Percentiles rank a stretch among this genome's conserved stretches.
phyloP scores from a whole-genome alignment of 2,888 invertebrate genomes.

The Agelastica alni region DNA sequence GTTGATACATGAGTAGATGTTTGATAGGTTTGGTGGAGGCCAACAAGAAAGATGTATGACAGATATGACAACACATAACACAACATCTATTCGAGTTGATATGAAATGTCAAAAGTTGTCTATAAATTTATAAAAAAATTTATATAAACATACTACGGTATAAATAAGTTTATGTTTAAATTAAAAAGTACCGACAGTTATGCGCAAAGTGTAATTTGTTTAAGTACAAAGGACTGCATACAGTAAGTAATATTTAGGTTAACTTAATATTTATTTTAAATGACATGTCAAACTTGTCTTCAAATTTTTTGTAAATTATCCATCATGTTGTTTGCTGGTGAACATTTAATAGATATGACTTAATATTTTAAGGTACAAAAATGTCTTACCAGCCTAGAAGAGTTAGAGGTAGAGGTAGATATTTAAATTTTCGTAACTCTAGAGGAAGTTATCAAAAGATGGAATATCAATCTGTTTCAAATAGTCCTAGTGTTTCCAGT shows the following conservation, averaged over 20 bases:
- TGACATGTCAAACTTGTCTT: constrained; percentile 2
- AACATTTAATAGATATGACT: neutral
- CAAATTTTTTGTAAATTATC: constrained; percentile 16
- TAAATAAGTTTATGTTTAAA: neutral
- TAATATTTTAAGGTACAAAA: constrained; percentile 22
- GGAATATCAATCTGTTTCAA: constrained; percentile 10
- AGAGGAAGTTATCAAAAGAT: constrained; percentile 23
- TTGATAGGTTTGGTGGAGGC: too few species aligned
- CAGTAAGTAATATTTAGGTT: constrained; percentile 16
- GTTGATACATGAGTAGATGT: too few species aligned
- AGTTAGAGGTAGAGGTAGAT: constrained; percentile 40
- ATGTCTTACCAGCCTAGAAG: constrained; percentile 37
- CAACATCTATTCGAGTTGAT: too few species aligned
- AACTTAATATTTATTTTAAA: constrained; percentile 4
- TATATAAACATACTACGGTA: too few species aligned
- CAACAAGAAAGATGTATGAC: too few species aligned
- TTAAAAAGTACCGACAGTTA: neutral
- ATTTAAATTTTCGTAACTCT: constrained; percentile 27
- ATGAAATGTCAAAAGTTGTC: neutral
- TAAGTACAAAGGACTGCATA: constrained; percentile 15
- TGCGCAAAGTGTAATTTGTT: constrained; percentile 11
- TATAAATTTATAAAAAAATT: neutral
- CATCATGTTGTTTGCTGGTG: neutral
- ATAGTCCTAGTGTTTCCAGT: constrained; percentile 21
- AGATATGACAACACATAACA: too few species aligned